Base-by-base conservation (phyloP, 2,113 vertebrate species). In the Pomatostomus ruficeps region DNA sequence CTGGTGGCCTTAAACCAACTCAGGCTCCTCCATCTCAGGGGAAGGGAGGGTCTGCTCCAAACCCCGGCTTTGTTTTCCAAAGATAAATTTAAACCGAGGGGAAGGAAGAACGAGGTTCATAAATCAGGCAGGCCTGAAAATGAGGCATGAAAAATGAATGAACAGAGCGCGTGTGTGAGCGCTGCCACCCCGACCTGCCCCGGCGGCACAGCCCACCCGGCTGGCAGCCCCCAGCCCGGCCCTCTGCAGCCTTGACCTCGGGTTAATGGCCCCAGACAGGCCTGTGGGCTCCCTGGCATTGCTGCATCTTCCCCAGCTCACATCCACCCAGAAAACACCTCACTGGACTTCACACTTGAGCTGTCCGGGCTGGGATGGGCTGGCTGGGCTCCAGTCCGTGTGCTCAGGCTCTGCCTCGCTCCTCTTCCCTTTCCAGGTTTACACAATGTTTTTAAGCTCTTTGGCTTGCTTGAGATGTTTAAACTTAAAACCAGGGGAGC, bases 71-170 rank as follows among this genome's bases (percentile, higher is more conserved):
- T 95, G 91, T 91, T 92, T 94, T 89, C 84, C 0, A 8, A 71
- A 89, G 84, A 96, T 91, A 96, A 84, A 96, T 96, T 89, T 93
- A 95, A 96, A 92, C n/a, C 19, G n/a, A 94, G 77, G 40, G 87
- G 80, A 93, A 94, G 93, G 87, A 95, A 94, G 91, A 94, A 87
- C 55, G 66, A 89, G 77, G 46, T 81, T 77, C 95, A 94, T 95
- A 92, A 94, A 96, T 94, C 96, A 96, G 87, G 46, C 87, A 67
- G 52, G 68, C 26, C 73, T 92, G 95, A 95, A 95, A 94, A 91
- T 48, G 91, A 93, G 91, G 89, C 91, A 89, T 92, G 87, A 91
- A 96, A 91, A 96, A 94, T 81, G 89, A 94, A 95, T 55, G 91
- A 93, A 36, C 3, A 5, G 65, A 87, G 68, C 0, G 3, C 1